A percentile compares a stretch with the other conserved stretches of the same genome.
These are phyloP conservation scores for Galeopterus variegatus DNA, from an alignment of 2,113 vertebrate genomes.

Conservation along the genomic window DNA sequence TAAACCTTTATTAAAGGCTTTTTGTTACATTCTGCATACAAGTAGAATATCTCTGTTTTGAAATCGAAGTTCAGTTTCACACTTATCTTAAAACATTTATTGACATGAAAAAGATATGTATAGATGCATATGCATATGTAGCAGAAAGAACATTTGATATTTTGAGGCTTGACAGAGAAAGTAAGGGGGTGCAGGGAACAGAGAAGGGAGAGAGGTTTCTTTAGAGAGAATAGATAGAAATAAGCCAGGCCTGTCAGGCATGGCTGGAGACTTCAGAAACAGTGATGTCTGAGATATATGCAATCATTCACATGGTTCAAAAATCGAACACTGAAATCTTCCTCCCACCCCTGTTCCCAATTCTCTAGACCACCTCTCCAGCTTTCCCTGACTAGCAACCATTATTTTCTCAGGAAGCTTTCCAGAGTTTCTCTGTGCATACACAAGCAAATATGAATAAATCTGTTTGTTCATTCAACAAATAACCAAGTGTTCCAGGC, in stretches of 20 bases:
- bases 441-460: background rate
- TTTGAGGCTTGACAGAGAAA: conserved; percentile 70
- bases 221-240: background rate
- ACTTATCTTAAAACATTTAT: conserved; percentile 67
- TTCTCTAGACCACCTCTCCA: background rate
- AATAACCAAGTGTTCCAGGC: background rate
- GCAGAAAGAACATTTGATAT: conserved; percentile 61
- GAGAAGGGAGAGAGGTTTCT: conserved; percentile 9
- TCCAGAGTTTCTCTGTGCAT: background rate
- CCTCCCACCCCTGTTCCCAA: background rate
- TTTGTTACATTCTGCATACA: conserved; percentile 11
- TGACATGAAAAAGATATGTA: conserved; percentile 58
- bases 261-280: conserved; percentile 15
- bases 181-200: conserved; percentile 11
- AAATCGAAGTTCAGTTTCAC: conserved; percentile 64
- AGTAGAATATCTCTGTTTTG: conserved; percentile 64
- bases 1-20: background rate
- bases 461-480: conserved; percentile 17
- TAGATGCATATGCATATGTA: conserved; percentile 2
- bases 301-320: background rate
- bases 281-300: background rate
- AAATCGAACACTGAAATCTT: conserved; percentile 5
- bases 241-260: background rate
- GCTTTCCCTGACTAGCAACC: background rate
- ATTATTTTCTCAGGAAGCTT: conserved; percentile 19